These are phyloP conservation scores for Microctonus hyperodae DNA, from an alignment of 2,888 invertebrate genomes.

Conservation along the genomic window DNA sequence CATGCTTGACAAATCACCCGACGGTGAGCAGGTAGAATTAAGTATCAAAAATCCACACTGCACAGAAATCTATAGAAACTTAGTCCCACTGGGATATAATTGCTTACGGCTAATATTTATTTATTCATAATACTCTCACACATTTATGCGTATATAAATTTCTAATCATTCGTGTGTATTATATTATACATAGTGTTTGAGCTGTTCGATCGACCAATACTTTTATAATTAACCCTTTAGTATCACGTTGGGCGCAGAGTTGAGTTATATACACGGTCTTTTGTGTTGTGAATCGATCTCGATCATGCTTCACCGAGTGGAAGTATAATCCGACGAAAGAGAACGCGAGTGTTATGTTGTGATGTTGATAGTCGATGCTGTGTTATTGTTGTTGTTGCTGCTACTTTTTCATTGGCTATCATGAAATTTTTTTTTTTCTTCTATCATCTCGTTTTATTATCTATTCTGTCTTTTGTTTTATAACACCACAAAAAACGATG, in stretches of 20 bases:
- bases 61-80: background rate
- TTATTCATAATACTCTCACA: background rate
- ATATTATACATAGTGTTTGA: constrained; percentile 3
- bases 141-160: background rate
- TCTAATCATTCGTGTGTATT: background rate
- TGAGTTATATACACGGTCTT: constrained; percentile 40
- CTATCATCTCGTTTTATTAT: background rate
- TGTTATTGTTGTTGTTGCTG: background rate
- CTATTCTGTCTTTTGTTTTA: background rate
- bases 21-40: background rate
- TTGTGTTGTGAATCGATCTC: constrained; percentile 55
- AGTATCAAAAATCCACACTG: background rate
- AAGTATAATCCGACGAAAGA: constrained; percentile 44
- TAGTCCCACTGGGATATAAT: background rate
- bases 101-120: background rate
- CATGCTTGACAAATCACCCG: background rate
- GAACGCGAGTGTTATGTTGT: constrained; percentile 26
- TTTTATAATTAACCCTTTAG: constrained; percentile 57
- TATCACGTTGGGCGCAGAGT: constrained; percentile 16
- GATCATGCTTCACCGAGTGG: constrained; percentile 56
- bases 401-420: background rate
- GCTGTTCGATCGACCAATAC: constrained; percentile 33
- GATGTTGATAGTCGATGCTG: constrained; percentile 12
- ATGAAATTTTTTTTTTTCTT: background rate
- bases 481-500: background rate